phyloP scores from a whole-genome alignment of 2,888 invertebrate genomes.

The Philereme transversata region DNA sequence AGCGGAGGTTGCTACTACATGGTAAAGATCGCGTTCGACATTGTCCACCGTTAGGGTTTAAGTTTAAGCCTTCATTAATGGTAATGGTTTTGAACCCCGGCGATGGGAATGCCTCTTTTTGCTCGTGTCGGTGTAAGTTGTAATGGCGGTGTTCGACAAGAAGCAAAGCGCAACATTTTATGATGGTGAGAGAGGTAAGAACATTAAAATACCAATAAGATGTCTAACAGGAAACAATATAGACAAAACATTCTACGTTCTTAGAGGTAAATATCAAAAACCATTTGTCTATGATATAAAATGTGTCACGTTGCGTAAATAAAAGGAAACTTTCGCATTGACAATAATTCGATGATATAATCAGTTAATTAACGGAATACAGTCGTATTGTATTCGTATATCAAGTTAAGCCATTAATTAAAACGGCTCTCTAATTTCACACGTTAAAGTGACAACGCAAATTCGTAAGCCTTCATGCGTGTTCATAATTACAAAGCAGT shows the following conservation, averaged over 20 bases:
- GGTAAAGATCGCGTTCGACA: conserved; percentile 69
- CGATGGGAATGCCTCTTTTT: conserved; percentile 75
- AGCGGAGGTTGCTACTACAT: conserved; percentile 59
- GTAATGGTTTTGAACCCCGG: conserved; percentile 70
- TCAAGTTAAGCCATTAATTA: conserved; percentile 73
- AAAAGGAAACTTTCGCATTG: conserved; percentile 24
- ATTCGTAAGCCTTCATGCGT: conserved; percentile 57
- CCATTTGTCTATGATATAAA: conserved; percentile 6
- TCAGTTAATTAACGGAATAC: conserved; percentile 41
- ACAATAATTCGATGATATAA: conserved; percentile 24
- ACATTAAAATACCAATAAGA: conserved; percentile 33
- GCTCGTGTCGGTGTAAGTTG: conserved; percentile 54
- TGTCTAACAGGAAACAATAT: conserved; percentile 3
- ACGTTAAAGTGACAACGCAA: conserved; percentile 73
- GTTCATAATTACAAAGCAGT: conserved; percentile 70
- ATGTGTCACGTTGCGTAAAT: conserved; percentile 14
- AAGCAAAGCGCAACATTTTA: conserved; percentile 33
- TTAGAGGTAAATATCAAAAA: not conserved
- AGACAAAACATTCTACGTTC: not conserved
- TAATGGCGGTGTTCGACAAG: conserved; percentile 65
- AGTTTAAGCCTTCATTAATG: conserved; percentile 75
- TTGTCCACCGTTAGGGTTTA: conserved; percentile 77
- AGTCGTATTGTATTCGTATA: conserved; percentile 46
- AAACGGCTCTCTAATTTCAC: conserved; percentile 69
- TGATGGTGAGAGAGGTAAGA: conserved; percentile 38